These are phyloP conservation scores for Nemopilema nomurai DNA, from an alignment of 30 jellyfish, hydroid and myxozoan species.

Conservation along the genomic window DNA sequence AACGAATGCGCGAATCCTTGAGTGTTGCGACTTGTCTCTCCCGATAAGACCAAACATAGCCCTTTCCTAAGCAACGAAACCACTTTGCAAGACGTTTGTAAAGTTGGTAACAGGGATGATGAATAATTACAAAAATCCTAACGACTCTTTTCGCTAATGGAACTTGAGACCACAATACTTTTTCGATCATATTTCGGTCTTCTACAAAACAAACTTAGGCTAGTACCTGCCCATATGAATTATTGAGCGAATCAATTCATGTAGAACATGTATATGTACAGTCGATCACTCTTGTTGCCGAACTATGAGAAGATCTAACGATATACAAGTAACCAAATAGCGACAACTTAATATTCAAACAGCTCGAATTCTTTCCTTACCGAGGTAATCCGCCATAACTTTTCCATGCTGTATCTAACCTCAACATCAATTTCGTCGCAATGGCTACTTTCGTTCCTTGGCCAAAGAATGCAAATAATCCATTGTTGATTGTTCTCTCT, in stretches of 20 bases:
- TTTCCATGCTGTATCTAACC: constrained; percentile 49
- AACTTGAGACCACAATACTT: constrained; percentile 5
- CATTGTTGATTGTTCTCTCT: constrained; percentile 14
- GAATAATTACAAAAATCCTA: neutral
- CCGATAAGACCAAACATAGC: neutral
- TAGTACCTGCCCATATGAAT: constrained; percentile 60
- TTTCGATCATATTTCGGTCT: constrained; percentile 4
- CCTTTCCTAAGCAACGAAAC: neutral
- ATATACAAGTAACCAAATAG: neutral
- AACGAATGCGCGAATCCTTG: neutral
- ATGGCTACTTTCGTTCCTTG: constrained; percentile 32
- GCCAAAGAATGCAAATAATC: constrained; percentile 36
- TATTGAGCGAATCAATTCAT: constrained; percentile 44
- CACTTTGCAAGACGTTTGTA: neutral
- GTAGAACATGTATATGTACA: constrained; percentile 51
- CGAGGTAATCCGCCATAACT: neutral
- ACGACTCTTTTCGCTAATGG: neutral
- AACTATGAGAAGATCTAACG: neutral
- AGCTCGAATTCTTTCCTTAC: constrained; percentile 5
- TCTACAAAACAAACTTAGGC: constrained; percentile 56
- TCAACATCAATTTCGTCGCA: constrained; percentile 29
- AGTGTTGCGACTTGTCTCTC: neutral
- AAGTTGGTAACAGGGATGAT: neutral
- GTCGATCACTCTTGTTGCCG: neutral
- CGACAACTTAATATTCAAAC: neutral